Evolutionary conservation across 2,797 vertebrate species (phyloP).

Genomic region (Esox lucius): DNA sequence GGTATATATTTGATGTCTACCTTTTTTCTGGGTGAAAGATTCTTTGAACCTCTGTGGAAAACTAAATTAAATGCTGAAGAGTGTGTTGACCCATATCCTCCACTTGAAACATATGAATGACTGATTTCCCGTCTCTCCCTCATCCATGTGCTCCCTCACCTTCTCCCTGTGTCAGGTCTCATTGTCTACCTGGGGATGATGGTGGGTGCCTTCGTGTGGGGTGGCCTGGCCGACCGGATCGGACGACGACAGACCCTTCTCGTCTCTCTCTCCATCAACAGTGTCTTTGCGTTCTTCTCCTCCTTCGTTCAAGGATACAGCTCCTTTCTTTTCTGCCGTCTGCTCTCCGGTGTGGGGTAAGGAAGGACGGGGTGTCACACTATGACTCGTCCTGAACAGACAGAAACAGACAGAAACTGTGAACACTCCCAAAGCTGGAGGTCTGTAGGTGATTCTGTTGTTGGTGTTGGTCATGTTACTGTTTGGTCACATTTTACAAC

Average conservation of each 20-base stretch:
- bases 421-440: slow-evolving; percentile 8
- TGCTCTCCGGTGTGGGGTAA: slow-evolving; percentile 94
- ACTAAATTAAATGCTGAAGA: slow-evolving; percentile 27
- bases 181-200: slow-evolving; percentile 98
- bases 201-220: slow-evolving; percentile 97
- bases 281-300: slow-evolving; percentile 96
- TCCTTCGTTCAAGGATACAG: slow-evolving; percentile 96
- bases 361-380: slow-evolving; percentile 41
- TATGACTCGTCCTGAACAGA: not conserved
- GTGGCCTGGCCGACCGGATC: slow-evolving; percentile 90
- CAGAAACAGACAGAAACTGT: not conserved
- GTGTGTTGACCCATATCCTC: slow-evolving; percentile 20
- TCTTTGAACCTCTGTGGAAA: too few relatives aligned
- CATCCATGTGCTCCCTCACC: not conserved
- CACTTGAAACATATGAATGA: too few relatives aligned
- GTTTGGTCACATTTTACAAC: not conserved
- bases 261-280: slow-evolving; percentile 98
- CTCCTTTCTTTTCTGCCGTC: slow-evolving; percentile 94
- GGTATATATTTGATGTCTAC: too few relatives aligned
- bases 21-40: too few relatives aligned
- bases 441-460: slow-evolving; percentile 15
- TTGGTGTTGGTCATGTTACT: slow-evolving; percentile 8
- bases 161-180: slow-evolving; percentile 76
- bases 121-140: not conserved
- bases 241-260: slow-evolving; percentile 93